Evolutionary conservation across 30 jellyfish, hydroid and myxozoan species (phyloP), one percentile per base, ranked within the genome.

Genomic region (Pelagia noctiluca): DNA sequence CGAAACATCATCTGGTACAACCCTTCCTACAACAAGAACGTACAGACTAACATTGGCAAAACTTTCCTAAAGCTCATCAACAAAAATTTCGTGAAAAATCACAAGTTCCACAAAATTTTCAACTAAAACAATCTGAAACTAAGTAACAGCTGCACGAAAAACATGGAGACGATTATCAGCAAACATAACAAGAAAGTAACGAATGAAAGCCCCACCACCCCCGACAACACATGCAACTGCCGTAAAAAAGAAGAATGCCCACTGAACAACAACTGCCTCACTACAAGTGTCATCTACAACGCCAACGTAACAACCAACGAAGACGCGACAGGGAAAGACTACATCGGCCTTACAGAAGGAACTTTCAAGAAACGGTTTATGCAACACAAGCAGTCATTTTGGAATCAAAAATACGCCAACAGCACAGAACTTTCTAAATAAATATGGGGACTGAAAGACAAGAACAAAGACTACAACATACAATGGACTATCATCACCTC

Each of bases 1-100:
- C 63, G 93, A 46, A 68, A 82, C 68, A 82, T 82, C 18, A 48
- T 82, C 46, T 82, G 82, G 90, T 86, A 54, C 47, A 86, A 86
- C 63, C 96, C 96, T 0, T 83, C 96, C 8, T 90, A 47, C 81
- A 73, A 62, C 73, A 67, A 34, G 68, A 90, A 50, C 64, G 96
- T 90, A 85, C 35, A 67, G 50, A 89, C 96, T 3, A 87, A 63
- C 80, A 77, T 89, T 32, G 92, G 96, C 88, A 11, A 46, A 66
- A 65, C 52, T 29, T 65, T 65, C 12, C 57, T 65, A 11, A 65
- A 38, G 33, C 78, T 65, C 62, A 2, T 65, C 50, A 32, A 32
- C 60, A 33, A 65, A 33, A 50, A 65, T n/a, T 65, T 65, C 57
- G 53, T 53, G 2, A 65, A 29, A 23, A 33, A 28, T 38, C 1